phyloP scores from a whole-genome alignment of 2,797 vertebrate genomes.

The Hydrocynus forskahlii region DNA sequence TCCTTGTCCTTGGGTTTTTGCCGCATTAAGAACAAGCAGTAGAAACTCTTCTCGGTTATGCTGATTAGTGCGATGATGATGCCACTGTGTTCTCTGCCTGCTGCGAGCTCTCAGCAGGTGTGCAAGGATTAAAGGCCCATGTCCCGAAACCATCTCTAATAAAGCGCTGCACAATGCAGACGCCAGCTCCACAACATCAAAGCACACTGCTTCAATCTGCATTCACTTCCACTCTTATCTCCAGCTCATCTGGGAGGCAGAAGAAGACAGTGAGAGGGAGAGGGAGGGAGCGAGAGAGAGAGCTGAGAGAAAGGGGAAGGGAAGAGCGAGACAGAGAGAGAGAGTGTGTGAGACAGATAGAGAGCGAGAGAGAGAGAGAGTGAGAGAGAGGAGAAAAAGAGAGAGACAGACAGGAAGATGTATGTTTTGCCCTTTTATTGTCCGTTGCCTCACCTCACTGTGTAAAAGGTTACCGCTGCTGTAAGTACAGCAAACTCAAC shows the following conservation, averaged over 20 bases:
- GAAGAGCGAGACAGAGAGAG: background rate
- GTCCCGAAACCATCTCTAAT: conserved; percentile 27
- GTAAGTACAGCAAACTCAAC: background rate
- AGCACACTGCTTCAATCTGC: conserved; percentile 33
- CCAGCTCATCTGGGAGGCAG: conserved; percentile 10
- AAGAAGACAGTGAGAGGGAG: background rate
- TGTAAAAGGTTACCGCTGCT: background rate
- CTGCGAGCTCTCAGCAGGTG: conserved; percentile 53
- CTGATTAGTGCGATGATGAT: conserved; percentile 39
- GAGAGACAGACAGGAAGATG: background rate
- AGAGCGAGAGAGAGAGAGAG: background rate
- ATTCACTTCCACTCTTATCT: conserved; percentile 17
- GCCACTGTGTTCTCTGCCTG: conserved; percentile 12
- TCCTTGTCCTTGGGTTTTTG: conserved; percentile 18
- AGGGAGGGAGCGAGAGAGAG: background rate
- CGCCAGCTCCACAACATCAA: conserved; percentile 45
- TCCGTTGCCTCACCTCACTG: background rate
- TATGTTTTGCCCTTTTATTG: background rate
- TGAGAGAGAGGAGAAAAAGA: too few species aligned
- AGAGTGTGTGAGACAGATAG: background rate
- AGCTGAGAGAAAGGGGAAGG: background rate
- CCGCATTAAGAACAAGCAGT: conserved; percentile 38
- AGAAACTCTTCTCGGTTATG: conserved; percentile 34
- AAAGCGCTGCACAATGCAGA: conserved; percentile 41
- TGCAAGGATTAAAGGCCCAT: conserved; percentile 41